phyloP scores from a whole-genome alignment of 2,797 vertebrate genomes.

The Neosalanx taihuensis region DNA sequence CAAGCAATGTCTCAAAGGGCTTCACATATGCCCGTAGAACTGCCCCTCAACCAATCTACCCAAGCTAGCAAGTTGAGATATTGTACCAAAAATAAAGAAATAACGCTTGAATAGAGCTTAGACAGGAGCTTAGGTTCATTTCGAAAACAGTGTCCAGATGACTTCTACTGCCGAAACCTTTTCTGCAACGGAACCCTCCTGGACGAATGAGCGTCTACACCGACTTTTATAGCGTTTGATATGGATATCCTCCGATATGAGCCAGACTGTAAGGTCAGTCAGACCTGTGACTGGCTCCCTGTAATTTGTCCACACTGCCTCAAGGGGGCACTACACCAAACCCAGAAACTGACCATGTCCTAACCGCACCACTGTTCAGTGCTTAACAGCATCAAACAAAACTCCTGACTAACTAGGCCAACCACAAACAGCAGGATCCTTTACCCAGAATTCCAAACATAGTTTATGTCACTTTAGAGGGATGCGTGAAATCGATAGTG shows the following conservation, averaged over 20 bases:
- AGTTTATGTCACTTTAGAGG: no score
- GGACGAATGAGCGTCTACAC: constrained; percentile 11
- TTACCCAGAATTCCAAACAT: no score
- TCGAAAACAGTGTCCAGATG: no score
- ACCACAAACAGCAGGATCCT: no score
- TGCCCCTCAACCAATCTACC: no score
- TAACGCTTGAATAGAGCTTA: not conserved
- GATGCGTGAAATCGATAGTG: no score
- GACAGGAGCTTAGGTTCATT: no score
- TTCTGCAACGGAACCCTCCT: not conserved
- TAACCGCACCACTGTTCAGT: not conserved
- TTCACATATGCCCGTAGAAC: no score
- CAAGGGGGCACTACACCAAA: constrained; percentile 62
- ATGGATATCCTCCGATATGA: constrained; percentile 55
- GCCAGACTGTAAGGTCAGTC: constrained; percentile 47
- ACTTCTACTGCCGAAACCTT: no score
- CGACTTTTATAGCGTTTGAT: constrained; percentile 17
- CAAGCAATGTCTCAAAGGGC: no score
- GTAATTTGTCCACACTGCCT: constrained; percentile 55
- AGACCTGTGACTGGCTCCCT: constrained; percentile 4
- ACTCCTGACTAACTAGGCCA: no score
- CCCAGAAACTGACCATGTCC: constrained; percentile 36
- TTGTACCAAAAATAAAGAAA: constrained; percentile 64
- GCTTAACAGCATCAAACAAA: not conserved
- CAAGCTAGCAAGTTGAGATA: constrained; percentile 47